Percentiles rank a stretch among this genome's conserved stretches.
Conservation (phyloP, 2,113 vertebrate genomes). For the Hypocryptadius cinnamomeus region DNA sequence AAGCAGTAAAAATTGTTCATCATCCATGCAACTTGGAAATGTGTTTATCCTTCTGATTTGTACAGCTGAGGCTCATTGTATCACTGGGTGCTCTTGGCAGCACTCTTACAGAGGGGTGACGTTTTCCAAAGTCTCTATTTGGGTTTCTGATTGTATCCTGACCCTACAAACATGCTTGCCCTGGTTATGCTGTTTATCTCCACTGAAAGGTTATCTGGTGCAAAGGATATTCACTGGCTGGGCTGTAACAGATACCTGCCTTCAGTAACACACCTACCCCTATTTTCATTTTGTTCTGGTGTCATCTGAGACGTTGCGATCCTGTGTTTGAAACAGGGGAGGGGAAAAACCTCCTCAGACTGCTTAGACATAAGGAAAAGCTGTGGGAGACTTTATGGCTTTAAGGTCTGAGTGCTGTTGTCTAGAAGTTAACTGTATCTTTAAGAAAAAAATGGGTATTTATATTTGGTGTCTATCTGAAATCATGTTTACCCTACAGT, state of each 20-base stretch:
- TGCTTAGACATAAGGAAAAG: not conserved
- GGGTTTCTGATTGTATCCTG: not conserved
- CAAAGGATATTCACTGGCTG: not conserved
- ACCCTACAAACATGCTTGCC: not conserved
- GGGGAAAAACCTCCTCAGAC: not conserved
- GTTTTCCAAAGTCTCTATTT: not conserved
- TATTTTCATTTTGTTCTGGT: not conserved
- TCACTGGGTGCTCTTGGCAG: accelerated
- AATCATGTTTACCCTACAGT: slow-evolving; percentile 4
- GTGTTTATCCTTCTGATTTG: not conserved
- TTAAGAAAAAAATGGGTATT: not conserved
- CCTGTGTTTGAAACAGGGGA: not conserved
- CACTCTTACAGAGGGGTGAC: not conserved
- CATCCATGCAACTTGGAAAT: accelerated
- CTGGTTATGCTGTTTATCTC: not conserved
- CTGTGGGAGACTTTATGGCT: not conserved
- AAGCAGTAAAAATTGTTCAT: not conserved
- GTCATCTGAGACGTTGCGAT: not conserved
- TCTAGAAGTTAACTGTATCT: not conserved
- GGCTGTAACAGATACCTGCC: not conserved
- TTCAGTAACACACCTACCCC: not conserved
- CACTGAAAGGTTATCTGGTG: not conserved
- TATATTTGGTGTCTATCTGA: not conserved
- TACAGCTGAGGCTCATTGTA: accelerated
- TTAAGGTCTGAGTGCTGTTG: not conserved